phyloP scores from a whole-genome alignment of 2,113 vertebrate species.

The Halichoeres trimaculatus region DNA sequence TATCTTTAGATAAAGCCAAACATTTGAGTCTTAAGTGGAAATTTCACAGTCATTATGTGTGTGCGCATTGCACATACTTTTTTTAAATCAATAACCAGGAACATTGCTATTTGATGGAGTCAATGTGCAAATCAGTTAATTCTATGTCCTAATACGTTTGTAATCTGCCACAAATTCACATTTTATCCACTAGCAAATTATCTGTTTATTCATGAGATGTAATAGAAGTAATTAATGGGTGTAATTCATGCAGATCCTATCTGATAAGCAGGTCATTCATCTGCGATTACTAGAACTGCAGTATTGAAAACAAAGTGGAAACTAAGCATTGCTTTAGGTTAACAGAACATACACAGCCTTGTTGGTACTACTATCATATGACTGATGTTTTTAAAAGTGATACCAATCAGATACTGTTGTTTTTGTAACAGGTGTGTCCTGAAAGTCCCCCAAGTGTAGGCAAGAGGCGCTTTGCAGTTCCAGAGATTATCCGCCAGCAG shows the following conservation, averaged over 20 bases:
- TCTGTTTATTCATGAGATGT: constrained; percentile 15
- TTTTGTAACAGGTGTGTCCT: constrained; percentile 85
- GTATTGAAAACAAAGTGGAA: constrained; percentile 25
- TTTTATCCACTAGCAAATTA: constrained; percentile 21
- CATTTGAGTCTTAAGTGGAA: neutral
- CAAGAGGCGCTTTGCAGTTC: constrained; percentile 88
- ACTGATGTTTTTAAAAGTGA: neutral
- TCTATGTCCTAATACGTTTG: constrained; percentile 26
- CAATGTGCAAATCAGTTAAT: neutral
- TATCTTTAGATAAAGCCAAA: constrained; percentile 20
- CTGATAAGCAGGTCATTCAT: constrained; percentile 55
- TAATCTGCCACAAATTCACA: constrained; percentile 29
- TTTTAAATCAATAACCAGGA: neutral
- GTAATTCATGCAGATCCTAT: constrained; percentile 47
- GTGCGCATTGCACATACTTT: neutral
- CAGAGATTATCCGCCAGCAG: constrained; percentile 88
- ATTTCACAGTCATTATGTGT: constrained; percentile 8
- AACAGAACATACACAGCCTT: neutral
- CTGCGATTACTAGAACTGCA: constrained; percentile 43
- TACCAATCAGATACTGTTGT: neutral
- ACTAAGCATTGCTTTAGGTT: neutral
- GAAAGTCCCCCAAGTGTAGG: constrained; percentile 89
- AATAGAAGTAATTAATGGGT: constrained; percentile 34
- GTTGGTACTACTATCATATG: neutral
- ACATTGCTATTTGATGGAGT: neutral